Evolutionary conservation across 2,113 vertebrate genomes (phyloP).

Genomic region (Tragelaphus buxtoni): DNA sequence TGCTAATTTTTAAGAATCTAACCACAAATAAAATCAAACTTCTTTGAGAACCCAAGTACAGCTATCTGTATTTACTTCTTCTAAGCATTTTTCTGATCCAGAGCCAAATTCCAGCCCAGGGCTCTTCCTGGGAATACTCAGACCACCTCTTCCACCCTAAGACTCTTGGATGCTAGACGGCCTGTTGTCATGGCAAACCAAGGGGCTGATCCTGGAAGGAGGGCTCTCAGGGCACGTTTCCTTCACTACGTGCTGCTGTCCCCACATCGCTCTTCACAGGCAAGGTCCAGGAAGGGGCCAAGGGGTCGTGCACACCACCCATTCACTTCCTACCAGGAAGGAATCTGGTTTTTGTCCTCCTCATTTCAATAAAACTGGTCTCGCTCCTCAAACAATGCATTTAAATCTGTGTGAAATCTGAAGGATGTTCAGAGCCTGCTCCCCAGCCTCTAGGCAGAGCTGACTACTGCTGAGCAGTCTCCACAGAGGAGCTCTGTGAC

Average conservation of each 20-base stretch:
- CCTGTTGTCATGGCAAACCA: no score
- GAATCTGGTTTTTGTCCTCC: no score
- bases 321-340: fast-evolving
- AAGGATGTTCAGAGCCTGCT: neutral
- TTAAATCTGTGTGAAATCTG: neutral
- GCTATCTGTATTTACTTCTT: neutral
- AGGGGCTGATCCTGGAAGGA: neutral
- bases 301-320: neutral
- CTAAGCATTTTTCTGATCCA: neutral
- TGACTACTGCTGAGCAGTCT: neutral
- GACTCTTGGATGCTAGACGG: neutral
- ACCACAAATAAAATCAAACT: neutral
- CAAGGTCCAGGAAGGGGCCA: neutral
- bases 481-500: neutral
- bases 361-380: neutral
- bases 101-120: neutral
- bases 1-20: neutral
- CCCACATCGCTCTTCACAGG: no score
- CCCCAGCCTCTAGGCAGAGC: neutral
- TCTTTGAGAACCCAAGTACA: fast-evolving
- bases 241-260: neutral
- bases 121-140: neutral
- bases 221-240: neutral
- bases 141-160: neutral
- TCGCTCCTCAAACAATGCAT: fast-evolving